A percentile compares a stretch with the other conserved stretches of the same genome.
These are phyloP conservation scores for Aplysia californica DNA, from an alignment of 1,140 invertebrate genomes.

Conservation along the genomic window DNA sequence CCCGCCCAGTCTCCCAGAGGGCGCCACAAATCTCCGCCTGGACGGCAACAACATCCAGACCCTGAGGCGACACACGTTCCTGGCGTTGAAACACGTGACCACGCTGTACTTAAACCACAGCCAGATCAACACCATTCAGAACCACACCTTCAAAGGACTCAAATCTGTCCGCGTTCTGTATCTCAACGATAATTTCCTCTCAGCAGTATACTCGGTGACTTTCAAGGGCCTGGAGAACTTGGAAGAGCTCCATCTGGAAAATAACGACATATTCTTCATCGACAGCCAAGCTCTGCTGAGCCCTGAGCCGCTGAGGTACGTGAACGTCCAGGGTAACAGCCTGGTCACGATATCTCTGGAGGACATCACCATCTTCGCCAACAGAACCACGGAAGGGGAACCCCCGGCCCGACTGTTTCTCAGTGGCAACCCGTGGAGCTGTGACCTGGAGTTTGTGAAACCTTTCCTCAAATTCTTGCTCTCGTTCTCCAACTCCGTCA, in stretches of 20 bases:
- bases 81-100: constrained; percentile 33
- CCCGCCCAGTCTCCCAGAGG: constrained; percentile 35
- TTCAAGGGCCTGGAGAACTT: constrained; percentile 39
- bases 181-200: constrained; percentile 42
- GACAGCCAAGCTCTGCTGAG: constrained; percentile 32
- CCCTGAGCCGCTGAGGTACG: constrained; percentile 18
- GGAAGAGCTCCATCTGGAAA: constrained; percentile 40
- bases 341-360: constrained; percentile 26
- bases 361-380: constrained; percentile 5
- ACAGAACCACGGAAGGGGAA: not conserved
- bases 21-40: constrained; percentile 39
- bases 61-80: constrained; percentile 28
- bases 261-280: constrained; percentile 41
- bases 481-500: constrained; percentile 28
- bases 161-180: constrained; percentile 34
- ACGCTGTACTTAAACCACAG: constrained; percentile 45
- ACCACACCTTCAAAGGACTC: constrained; percentile 40
- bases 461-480: constrained; percentile 29
- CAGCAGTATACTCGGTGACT: constrained; percentile 17
- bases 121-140: constrained; percentile 40
- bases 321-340: constrained; percentile 41
- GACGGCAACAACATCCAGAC: constrained; percentile 44
- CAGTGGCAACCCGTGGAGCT: constrained; percentile 45
- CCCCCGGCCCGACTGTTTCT: constrained; percentile 22
- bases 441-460: constrained; percentile 36